Evolutionary conservation across 2,888 invertebrate species (phyloP).

Genomic region (Caenorhabditis panamensis): DNA sequence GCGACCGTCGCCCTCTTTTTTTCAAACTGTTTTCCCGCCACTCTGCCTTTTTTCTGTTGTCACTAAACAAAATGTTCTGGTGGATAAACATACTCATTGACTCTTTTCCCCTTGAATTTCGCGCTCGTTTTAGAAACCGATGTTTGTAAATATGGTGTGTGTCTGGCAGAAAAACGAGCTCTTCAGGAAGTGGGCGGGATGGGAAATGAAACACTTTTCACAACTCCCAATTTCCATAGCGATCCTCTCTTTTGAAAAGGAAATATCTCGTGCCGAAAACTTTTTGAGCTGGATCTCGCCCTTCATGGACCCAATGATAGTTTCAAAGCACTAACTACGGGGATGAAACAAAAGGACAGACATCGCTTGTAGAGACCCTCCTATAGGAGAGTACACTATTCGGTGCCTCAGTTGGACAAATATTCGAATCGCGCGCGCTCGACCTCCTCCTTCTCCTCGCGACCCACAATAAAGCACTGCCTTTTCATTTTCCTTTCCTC

Average conservation of each 20-base stretch:
- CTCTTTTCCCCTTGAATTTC: constrained; percentile 11
- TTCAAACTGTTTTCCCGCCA: constrained; percentile 3
- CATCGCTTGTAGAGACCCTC: constrained; percentile 41
- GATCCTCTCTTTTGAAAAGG: not conserved
- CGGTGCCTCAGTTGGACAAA: constrained; percentile 51
- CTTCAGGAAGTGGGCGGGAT: not conserved
- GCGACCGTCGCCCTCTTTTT: not conserved
- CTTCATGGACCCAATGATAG: not conserved
- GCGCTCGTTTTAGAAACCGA: constrained; percentile 35
- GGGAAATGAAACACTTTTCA: not conserved
- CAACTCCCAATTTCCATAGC: constrained; percentile 20
- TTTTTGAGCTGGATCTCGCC: not conserved
- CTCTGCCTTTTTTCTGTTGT: not conserved
- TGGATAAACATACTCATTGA: constrained; percentile 32
- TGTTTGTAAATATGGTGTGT: constrained; percentile 48
- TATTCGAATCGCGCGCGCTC: constrained; percentile 47
- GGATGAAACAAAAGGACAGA: constrained; percentile 19
- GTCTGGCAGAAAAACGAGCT: constrained; percentile 21
- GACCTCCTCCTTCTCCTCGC: constrained; percentile 15
- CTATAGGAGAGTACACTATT: constrained; percentile 49
- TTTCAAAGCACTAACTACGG: not conserved
- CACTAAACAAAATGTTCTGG: constrained; percentile 2
- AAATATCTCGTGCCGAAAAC: not conserved
- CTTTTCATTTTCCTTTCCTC: constrained; percentile 3
- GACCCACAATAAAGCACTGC: not conserved